Evolutionary conservation across 2,888 invertebrate genomes (phyloP).

Genomic region (Endomychus coccineus): DNA sequence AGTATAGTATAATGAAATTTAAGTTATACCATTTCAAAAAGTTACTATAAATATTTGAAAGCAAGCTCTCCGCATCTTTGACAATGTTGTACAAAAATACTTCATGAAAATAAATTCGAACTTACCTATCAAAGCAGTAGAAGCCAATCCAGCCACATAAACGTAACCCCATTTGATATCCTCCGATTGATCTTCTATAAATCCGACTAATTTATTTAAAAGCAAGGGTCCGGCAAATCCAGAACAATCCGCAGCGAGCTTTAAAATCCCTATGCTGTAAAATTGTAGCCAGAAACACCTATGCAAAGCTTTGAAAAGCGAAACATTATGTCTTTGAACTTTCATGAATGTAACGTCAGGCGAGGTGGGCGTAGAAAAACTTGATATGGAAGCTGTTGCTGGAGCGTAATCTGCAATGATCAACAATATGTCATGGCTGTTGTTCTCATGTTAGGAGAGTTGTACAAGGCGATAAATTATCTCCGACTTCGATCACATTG

Average conservation of each 20-base stretch:
- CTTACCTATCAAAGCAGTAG: constrained; percentile 61
- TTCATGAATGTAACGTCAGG: constrained; percentile 21
- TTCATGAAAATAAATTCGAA: constrained; percentile 12
- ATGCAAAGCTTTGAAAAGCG: constrained; percentile 63
- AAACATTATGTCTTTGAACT: constrained; percentile 38
- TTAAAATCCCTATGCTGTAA: constrained; percentile 75
- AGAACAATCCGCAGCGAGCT: constrained; percentile 72
- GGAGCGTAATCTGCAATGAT: constrained; percentile 14
- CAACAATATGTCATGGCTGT: too few species aligned
- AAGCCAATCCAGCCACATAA: constrained; percentile 60
- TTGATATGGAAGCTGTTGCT: constrained; percentile 16
- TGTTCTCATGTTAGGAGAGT: too few species aligned
- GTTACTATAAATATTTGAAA: too few species aligned
- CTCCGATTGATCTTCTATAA: constrained; percentile 65
- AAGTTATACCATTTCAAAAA: too few species aligned
- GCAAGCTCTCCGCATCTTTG: too few species aligned
- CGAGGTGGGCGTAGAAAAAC: constrained; percentile 12
- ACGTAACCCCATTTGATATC: constrained; percentile 57
- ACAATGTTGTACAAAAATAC: constrained; percentile 3
- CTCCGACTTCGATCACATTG: too few species aligned
- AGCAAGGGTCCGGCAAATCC: constrained; percentile 87
- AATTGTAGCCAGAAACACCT: constrained; percentile 73
- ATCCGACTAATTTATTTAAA: constrained; percentile 71
- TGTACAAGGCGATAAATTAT: too few species aligned
- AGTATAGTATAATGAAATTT: too few species aligned